Evolutionary conservation across 2,113 vertebrate species (phyloP).

Genomic region (Egretta garzetta): DNA sequence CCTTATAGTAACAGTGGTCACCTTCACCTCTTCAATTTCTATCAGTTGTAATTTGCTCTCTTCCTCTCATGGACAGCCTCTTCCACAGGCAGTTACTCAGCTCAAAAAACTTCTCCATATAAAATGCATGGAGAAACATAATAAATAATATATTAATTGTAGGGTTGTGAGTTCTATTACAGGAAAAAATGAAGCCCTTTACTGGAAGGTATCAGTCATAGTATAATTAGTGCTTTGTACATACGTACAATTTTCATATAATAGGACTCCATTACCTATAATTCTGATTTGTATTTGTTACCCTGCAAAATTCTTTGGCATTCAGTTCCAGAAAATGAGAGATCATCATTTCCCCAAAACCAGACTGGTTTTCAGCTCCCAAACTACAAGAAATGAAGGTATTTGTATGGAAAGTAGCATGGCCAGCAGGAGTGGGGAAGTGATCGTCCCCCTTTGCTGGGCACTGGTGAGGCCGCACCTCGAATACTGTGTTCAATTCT

Average conservation of each 20-base stretch:
- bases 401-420: not conserved
- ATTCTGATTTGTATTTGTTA: not conserved
- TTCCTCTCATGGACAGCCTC: not conserved
- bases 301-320: not conserved
- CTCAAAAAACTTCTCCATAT: not conserved
- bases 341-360: not conserved
- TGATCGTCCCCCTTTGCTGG: accelerated
- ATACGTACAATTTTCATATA: not conserved
- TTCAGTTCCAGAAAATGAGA: not conserved
- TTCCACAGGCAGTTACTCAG: not conserved
- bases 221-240: not conserved
- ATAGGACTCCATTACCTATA: not conserved
- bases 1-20: not conserved
- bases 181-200: not conserved
- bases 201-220: not conserved
- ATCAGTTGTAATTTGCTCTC: not conserved
- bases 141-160: not conserved
- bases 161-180: not conserved
- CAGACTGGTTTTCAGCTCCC: not conserved
- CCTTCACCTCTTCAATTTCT: not conserved
- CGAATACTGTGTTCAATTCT: not conserved
- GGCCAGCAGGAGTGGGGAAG: not conserved
- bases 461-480: not conserved
- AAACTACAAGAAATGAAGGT: not conserved
- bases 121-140: not conserved